phyloP scores from a whole-genome alignment of 1,140 invertebrate species.

The Coptotermes formosanus region DNA sequence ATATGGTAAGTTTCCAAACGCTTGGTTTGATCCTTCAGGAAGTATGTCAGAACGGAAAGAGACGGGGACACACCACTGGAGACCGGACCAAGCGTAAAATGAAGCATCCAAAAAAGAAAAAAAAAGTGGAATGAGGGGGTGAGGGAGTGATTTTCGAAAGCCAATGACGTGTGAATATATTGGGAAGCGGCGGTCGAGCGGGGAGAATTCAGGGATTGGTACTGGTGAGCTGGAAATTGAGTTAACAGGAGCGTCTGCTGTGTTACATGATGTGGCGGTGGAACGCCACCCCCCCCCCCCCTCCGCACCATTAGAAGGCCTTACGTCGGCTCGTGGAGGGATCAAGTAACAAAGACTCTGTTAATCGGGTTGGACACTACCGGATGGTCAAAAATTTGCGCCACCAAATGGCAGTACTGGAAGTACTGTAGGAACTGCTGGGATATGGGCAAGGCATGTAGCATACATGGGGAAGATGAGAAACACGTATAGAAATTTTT shows the following conservation, averaged over 20 bases:
- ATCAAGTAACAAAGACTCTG: not conserved
- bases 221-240: not conserved
- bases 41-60: not conserved
- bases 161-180: slow-evolving; percentile 16
- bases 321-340: not conserved
- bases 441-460: no score
- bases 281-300: not conserved
- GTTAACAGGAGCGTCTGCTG: not conserved
- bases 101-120: not conserved
- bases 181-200: not conserved
- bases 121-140: not conserved
- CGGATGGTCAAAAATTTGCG: not conserved
- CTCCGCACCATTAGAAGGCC: not conserved
- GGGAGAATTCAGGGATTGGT: not conserved
- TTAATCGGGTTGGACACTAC: not conserved
- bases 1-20: not conserved
- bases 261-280: not conserved
- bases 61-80: not conserved
- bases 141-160: slow-evolving; percentile 5
- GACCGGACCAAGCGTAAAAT: slow-evolving; percentile 3
- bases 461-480: no score
- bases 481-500: no score
- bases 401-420: no score
- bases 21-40: not conserved
- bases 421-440: no score